Conservation (phyloP, 2,113 vertebrate genomes). For the Apteryx owenii region DNA sequence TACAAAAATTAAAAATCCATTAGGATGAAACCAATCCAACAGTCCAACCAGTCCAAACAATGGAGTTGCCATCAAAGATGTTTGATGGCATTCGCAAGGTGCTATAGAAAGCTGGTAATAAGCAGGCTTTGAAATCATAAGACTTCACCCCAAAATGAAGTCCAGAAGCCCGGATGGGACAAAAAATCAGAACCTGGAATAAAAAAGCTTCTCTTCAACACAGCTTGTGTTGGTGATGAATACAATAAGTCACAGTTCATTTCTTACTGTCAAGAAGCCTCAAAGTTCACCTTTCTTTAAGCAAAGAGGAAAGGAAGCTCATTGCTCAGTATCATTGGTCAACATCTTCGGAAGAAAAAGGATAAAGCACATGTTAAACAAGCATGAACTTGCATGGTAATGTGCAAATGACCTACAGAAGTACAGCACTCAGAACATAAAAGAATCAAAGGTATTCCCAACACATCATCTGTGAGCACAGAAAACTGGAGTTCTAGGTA, state of each 20-base stretch:
- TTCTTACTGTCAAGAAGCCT: not conserved
- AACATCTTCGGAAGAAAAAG: not conserved
- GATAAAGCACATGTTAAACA: not conserved
- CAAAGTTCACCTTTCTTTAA: not conserved
- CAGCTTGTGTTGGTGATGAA: not conserved
- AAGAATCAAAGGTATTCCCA: not conserved
- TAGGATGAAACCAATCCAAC: not conserved
- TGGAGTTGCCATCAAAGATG: not conserved
- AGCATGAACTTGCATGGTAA: not conserved
- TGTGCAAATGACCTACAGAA: not conserved
- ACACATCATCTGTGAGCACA: fast-evolving
- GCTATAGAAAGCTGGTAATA: not conserved
- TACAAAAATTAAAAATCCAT: not conserved
- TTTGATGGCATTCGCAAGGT: not conserved
- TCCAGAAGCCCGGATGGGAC: not conserved
- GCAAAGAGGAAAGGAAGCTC: not conserved
- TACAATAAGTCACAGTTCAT: not conserved
- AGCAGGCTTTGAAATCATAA: not conserved
- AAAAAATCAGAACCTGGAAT: not conserved
- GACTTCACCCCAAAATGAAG: not conserved
- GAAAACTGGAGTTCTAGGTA: not conserved
- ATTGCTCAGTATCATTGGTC: not conserved
- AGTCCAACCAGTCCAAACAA: not conserved
- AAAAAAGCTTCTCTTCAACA: not conserved
- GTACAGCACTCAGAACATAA: not conserved